Evolutionary conservation across 1,140 invertebrate genomes (phyloP).

Genomic region (Orius insidiosus): DNA sequence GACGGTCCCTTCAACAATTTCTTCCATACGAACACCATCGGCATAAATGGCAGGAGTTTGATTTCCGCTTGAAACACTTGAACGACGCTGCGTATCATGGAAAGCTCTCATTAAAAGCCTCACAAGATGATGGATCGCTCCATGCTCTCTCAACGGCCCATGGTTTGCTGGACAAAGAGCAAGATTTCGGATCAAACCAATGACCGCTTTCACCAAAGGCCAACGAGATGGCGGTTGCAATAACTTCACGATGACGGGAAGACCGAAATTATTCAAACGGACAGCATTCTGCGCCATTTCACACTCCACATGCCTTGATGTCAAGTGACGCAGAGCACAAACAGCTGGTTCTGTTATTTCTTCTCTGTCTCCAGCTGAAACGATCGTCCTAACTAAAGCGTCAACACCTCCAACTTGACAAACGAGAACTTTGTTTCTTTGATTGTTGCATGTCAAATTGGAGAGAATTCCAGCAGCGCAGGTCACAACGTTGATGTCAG

Average conservation of each 20-base stretch:
- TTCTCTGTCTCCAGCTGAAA: conserved; percentile 87
- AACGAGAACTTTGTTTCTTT: conserved; percentile 85
- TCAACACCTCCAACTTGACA: conserved; percentile 93
- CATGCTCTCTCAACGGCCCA: conserved; percentile 80
- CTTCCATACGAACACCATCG: conserved; percentile 92
- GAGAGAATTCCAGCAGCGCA: conserved; percentile 96
- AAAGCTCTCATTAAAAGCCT: conserved; percentile 82
- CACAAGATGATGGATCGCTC: conserved; percentile 84
- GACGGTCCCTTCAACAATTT: no score
- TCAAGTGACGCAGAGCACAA: conserved; percentile 92
- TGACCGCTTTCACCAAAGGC: conserved; percentile 90
- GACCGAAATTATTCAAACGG: conserved; percentile 77
- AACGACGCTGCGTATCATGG: conserved; percentile 57
- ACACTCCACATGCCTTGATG: conserved; percentile 83
- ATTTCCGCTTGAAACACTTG: conserved; percentile 34
- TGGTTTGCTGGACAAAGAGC: conserved; percentile 92
- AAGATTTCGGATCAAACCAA: conserved; percentile 90
- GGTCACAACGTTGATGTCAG: conserved; percentile 90
- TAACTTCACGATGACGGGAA: conserved; percentile 86
- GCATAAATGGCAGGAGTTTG: conserved; percentile 54
- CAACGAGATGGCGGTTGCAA: conserved; percentile 84
- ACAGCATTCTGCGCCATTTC: conserved; percentile 96
- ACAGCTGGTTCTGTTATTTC: conserved; percentile 97
- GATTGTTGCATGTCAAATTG: conserved; percentile 98
- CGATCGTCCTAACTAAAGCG: conserved; percentile 82